Evolutionary conservation across 2,797 vertebrate species (phyloP).

Genomic region (Taenioides sp.): DNA sequence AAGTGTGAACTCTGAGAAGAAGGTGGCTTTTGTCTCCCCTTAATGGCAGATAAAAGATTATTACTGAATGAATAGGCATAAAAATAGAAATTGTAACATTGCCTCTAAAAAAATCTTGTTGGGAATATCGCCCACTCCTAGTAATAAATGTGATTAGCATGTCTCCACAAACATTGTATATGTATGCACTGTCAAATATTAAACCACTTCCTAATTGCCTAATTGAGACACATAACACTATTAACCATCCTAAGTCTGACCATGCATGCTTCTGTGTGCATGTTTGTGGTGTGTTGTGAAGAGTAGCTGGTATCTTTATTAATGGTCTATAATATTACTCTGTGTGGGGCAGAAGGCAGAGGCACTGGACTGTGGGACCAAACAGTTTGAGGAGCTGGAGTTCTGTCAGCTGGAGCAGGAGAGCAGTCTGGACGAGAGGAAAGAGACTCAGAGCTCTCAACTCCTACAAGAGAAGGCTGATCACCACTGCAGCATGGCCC

Average conservation of each 20-base stretch:
- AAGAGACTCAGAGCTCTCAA: slow-evolving; percentile 81
- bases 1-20: too few species aligned
- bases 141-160: background rate
- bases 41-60: too few species aligned
- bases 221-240: slow-evolving; percentile 43
- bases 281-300: slow-evolving; percentile 1
- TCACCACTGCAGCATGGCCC: slow-evolving; percentile 80
- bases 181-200: slow-evolving; percentile 21
- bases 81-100: too few species aligned
- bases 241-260: slow-evolving; percentile 61
- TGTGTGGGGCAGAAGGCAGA: slow-evolving; percentile 82
- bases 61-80: too few species aligned
- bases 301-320: too few species aligned
- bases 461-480: slow-evolving; percentile 85
- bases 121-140: too few species aligned
- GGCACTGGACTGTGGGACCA: slow-evolving; percentile 85
- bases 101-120: too few species aligned
- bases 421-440: slow-evolving; percentile 89
- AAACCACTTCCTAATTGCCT: slow-evolving; percentile 26
- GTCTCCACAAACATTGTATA: slow-evolving; percentile 11
- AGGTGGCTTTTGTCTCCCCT: too few species aligned
- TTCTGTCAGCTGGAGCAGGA: slow-evolving; percentile 95
- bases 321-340: slow-evolving; percentile 1
- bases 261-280: slow-evolving; percentile 44
- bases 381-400: slow-evolving; percentile 95